Conservation (phyloP, 2,888 invertebrate species). For the Hoplodrina blanda region DNA sequence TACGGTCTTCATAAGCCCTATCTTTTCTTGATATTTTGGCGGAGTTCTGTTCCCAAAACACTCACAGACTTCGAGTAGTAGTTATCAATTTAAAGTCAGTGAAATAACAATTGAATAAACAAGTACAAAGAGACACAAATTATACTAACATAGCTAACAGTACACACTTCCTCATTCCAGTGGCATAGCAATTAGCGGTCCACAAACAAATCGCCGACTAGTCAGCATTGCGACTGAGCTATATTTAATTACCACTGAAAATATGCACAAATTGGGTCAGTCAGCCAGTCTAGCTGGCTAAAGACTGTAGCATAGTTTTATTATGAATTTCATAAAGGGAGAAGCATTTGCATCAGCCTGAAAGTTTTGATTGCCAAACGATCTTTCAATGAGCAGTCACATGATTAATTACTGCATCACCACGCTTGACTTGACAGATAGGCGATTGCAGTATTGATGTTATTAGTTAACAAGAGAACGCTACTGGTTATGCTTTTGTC, state of each 20-base stretch:
- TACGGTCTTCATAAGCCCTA: neutral
- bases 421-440: neutral
- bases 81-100: neutral
- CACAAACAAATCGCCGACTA: conserved; percentile 46
- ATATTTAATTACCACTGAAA: conserved; percentile 64
- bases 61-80: neutral
- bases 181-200: conserved; percentile 52
- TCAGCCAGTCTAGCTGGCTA: conserved; percentile 33
- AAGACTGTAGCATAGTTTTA: conserved; percentile 25
- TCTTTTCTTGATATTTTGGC: conserved; percentile 3
- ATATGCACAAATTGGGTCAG: conserved; percentile 61
- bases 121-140: conserved; percentile 46
- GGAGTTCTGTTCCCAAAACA: conserved; percentile 2
- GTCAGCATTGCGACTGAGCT: conserved; percentile 51
- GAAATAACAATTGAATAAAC: conserved; percentile 6
- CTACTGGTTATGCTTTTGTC: no score
- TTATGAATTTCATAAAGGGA: neutral
- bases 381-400: neutral
- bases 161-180: conserved; percentile 57
- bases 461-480: neutral
- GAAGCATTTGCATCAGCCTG: neutral
- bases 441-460: neutral
- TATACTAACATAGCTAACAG: conserved; percentile 26
- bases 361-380: neutral
- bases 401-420: neutral